phyloP scores from a whole-genome alignment of 2,797 vertebrate species.

The Phoebastria nigripes region DNA sequence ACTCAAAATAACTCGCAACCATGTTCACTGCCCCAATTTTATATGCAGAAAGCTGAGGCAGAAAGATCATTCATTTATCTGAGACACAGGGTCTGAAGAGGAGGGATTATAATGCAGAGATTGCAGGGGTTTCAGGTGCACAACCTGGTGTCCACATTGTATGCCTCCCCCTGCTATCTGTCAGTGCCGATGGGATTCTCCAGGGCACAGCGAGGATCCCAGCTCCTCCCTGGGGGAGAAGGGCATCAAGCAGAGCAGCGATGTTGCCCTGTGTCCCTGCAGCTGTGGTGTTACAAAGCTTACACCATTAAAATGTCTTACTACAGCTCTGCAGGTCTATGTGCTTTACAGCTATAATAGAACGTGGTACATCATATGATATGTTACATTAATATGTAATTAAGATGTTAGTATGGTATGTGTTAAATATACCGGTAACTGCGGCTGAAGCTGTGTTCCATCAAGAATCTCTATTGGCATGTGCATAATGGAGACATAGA shows the following conservation, averaged over 20 bases:
- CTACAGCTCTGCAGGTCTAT: neutral
- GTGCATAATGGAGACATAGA: neutral
- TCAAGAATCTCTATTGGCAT: neutral
- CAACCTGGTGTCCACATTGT: neutral
- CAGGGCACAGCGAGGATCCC: neutral
- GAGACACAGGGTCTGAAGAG: neutral
- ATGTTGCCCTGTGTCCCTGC: neutral
- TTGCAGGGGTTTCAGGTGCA: neutral
- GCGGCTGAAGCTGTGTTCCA: neutral
- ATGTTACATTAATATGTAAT: neutral
- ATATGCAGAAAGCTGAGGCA: neutral
- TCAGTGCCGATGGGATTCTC: neutral
- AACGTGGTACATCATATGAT: neutral
- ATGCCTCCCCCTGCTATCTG: neutral
- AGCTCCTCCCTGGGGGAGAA: neutral
- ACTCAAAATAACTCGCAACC: neutral
- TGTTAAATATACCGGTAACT: neutral
- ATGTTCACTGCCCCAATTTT: neutral
- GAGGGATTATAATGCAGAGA: neutral
- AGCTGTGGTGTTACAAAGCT: neutral
- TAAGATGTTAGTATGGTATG: neutral
- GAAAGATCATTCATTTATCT: neutral
- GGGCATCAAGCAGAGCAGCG: neutral
- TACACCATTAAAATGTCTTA: neutral
- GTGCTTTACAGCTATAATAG: neutral